Evolutionary conservation across 2,113 vertebrate species (phyloP).

Genomic region (Gallinago undulata): DNA sequence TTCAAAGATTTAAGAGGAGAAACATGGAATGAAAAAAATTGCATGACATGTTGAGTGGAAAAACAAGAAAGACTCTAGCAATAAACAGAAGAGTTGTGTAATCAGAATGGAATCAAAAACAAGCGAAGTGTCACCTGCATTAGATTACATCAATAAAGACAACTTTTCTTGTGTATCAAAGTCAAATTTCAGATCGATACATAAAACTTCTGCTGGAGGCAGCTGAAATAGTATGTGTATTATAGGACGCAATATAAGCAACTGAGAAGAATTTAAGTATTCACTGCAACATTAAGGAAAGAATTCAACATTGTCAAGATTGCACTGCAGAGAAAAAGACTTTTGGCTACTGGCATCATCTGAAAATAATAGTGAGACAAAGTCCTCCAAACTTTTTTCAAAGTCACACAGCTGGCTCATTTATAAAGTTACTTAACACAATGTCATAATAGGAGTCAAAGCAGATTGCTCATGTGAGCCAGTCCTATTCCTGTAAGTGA

Average conservation of each 20-base stretch:
- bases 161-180: not conserved
- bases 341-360: not conserved
- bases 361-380: not conserved
- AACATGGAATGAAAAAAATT: slow-evolving; percentile 34
- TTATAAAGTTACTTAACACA: not conserved
- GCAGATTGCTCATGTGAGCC: not conserved
- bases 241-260: not conserved
- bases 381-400: not conserved
- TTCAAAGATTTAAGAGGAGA: slow-evolving; percentile 30
- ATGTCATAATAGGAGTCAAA: not conserved
- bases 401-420: not conserved
- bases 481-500: not conserved
- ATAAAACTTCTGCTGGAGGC: not conserved
- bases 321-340: not conserved
- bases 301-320: not conserved
- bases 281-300: not conserved
- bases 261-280: not conserved
- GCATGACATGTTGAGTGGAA: not conserved
- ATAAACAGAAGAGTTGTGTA: not conserved
- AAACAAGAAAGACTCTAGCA: not conserved
- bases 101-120: not conserved
- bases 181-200: not conserved
- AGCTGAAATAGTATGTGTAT: not conserved
- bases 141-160: not conserved
- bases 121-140: not conserved